Percentiles rank a stretch among this genome's conserved stretches.
Conservation (phyloP, 2,113 vertebrate species). For the Vulpes lagopus region DNA sequence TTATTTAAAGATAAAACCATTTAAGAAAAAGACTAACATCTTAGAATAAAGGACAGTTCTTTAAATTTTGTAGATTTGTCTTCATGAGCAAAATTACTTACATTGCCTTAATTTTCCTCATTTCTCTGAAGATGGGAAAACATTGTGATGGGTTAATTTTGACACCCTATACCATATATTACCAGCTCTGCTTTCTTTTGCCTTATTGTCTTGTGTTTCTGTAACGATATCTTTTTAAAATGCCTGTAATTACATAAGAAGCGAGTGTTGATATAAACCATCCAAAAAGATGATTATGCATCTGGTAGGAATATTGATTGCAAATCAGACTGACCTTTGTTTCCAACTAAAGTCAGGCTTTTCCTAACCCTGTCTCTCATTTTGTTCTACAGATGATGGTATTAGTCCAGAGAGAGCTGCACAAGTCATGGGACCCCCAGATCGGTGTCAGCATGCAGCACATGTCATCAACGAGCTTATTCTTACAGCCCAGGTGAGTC, state of each 20-base stretch:
- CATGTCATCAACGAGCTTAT: slow-evolving; percentile 98
- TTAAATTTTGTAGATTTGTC: slow-evolving; percentile 1
- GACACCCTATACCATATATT: not conserved
- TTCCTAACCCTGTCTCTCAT: slow-evolving; percentile 55
- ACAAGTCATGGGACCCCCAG: slow-evolving; percentile 97
- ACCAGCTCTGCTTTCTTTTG: not conserved
- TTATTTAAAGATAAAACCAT: not conserved
- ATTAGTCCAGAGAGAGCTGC: slow-evolving; percentile 96
- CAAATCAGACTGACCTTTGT: not conserved
- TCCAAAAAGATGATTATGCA: too few relatives aligned
- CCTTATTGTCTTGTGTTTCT: not conserved
- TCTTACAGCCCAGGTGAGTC: slow-evolving; percentile 96
- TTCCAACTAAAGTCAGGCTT: not conserved
- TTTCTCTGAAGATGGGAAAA: not conserved
- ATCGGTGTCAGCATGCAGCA: slow-evolving; percentile 97
- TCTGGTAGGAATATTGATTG: not conserved
- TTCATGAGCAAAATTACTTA: not conserved
- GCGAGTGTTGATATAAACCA: too few relatives aligned
- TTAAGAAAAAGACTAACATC: not conserved
- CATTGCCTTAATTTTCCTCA: not conserved
- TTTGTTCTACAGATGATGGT: slow-evolving; percentile 93
- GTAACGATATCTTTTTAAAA: not conserved
- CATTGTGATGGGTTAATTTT: fast-evolving
- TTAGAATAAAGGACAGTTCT: not conserved
- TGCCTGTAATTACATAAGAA: not conserved